phyloP scores from a whole-genome alignment of 2,797 vertebrate genomes.

The Paedocypris micromegethes region DNA sequence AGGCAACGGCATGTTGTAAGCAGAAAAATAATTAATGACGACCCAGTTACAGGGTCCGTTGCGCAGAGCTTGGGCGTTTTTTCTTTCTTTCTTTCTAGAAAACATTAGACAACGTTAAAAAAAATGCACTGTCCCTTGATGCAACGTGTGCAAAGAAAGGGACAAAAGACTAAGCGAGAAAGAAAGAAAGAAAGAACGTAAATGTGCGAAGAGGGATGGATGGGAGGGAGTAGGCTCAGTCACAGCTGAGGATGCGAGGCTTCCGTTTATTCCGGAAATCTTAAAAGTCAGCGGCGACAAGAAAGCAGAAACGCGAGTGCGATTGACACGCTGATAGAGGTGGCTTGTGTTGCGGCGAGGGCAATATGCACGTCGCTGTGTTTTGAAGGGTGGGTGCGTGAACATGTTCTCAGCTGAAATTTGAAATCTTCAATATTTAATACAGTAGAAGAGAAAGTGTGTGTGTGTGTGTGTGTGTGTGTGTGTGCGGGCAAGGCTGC shows the following conservation, averaged over 20 bases:
- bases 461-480: constrained; percentile 12
- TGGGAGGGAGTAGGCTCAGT: constrained; percentile 30
- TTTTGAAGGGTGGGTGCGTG: constrained; percentile 43
- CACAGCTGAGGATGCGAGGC: constrained; percentile 33
- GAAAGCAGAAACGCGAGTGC: constrained; percentile 36
- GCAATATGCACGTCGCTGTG: constrained; percentile 32
- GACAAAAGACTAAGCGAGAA: constrained; percentile 44
- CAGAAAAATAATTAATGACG: constrained; percentile 49
- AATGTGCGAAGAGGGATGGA: constrained; percentile 32
- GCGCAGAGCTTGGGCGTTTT: constrained; percentile 8
- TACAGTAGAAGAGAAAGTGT: constrained; percentile 46
- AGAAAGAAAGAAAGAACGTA: constrained; percentile 40
- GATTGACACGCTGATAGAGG: constrained; percentile 43
- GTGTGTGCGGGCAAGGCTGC: constrained; percentile 32
- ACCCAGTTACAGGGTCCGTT: constrained; percentile 35
- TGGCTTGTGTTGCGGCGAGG: constrained; percentile 37
- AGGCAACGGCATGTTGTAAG: constrained; percentile 43
- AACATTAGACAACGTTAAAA: constrained; percentile 37
- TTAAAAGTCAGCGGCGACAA: constrained; percentile 29
- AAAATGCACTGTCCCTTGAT: constrained; percentile 36
- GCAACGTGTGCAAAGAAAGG: constrained; percentile 19
- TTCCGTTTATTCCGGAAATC: constrained; percentile 31
- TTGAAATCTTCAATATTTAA: constrained; percentile 60
- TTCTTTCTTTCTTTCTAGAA: constrained; percentile 23
- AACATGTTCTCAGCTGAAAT: constrained; percentile 53